Conservation (phyloP, 2,113 vertebrate species). For the Sapayoa aenigma region DNA sequence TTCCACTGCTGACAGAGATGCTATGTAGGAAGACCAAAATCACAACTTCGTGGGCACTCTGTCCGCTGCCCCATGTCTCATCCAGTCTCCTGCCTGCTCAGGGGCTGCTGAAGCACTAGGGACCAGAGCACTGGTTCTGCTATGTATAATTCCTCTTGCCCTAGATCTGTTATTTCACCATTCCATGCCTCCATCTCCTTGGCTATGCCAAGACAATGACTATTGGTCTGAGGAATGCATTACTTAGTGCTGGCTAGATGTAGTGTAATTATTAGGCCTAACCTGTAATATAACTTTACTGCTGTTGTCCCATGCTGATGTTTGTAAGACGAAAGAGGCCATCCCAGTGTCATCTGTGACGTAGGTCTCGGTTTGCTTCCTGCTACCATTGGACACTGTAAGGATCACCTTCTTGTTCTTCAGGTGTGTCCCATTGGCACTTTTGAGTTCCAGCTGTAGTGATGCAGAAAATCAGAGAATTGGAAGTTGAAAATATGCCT, state of each 20-base stretch:
- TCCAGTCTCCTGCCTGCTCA: background rate
- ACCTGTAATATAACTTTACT: constrained; percentile 30
- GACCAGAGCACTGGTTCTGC: background rate
- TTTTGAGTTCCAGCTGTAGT: constrained; percentile 49
- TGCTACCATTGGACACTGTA: background rate
- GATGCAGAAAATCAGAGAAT: background rate
- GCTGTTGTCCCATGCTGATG: constrained; percentile 17
- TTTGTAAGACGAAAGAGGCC: constrained; percentile 38
- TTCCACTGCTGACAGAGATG: background rate
- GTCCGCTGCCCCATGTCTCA: background rate
- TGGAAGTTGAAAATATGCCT: background rate
- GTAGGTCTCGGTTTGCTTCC: background rate
- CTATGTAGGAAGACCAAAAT: background rate
- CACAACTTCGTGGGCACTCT: background rate
- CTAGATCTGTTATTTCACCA: background rate
- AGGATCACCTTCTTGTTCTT: constrained; percentile 38
- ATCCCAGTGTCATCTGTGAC: constrained; percentile 19
- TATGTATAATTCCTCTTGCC: background rate
- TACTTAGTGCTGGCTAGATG: background rate
- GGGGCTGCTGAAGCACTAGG: background rate
- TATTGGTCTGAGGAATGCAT: background rate
- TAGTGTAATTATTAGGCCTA: background rate
- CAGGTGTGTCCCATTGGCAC: constrained; percentile 21
- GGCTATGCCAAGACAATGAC: background rate
- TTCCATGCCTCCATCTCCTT: background rate